Conservation (phyloP, 2,797 vertebrate genomes). For the Alfaro cultratus region DNA sequence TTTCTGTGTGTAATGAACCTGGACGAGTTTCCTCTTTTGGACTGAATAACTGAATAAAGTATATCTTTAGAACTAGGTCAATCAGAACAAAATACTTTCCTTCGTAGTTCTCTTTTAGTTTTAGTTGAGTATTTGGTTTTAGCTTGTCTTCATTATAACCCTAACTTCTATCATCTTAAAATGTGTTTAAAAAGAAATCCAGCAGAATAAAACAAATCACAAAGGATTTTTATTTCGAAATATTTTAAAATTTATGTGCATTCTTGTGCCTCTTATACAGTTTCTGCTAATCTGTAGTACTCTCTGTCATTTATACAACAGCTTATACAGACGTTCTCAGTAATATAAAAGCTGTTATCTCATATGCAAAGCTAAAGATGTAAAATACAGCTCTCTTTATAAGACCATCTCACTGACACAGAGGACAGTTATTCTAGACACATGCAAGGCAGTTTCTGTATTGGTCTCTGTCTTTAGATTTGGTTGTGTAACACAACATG, state of each 20-base stretch:
- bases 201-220: background rate
- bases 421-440: background rate
- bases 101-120: background rate
- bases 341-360: background rate
- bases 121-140: background rate
- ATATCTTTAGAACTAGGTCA: background rate
- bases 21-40: background rate
- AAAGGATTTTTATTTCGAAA: background rate
- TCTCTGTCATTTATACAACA: background rate
- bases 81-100: background rate
- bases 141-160: background rate
- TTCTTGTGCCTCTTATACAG: background rate
- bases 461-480: background rate
- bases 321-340: background rate
- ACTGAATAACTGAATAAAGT: background rate
- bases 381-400: background rate
- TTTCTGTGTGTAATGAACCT: background rate
- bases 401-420: background rate
- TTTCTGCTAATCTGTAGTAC: background rate
- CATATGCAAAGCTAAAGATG: conserved; percentile 13
- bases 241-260: background rate
- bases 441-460: background rate
- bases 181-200: background rate
- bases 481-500: background rate
- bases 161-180: background rate